These are phyloP conservation scores for Petaurus breviceps DNA, from an alignment of 2,113 vertebrate species.

Conservation along the genomic window DNA sequence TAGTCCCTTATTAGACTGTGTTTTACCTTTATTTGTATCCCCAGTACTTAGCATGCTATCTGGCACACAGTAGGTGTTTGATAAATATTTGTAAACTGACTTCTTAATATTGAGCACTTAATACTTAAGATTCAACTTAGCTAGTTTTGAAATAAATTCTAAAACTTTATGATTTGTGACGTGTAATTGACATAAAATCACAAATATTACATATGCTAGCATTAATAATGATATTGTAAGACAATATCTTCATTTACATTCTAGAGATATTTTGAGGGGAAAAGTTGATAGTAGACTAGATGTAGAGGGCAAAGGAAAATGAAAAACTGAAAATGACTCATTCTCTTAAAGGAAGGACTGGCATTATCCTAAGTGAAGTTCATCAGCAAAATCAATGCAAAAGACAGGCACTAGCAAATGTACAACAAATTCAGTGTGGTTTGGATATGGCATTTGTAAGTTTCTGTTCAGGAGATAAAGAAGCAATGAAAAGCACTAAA, in stretches of 20 bases:
- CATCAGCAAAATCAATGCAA: background rate
- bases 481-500: slow-evolving; percentile 41
- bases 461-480: slow-evolving; percentile 29
- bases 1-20: background rate
- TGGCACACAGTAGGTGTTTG: background rate
- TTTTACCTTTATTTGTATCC: background rate
- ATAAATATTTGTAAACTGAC: background rate
- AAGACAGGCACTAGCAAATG: background rate
- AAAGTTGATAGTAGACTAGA: background rate
- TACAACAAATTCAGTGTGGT: slow-evolving; percentile 39
- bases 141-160: background rate
- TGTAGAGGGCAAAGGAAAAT: background rate
- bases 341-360: background rate
- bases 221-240: background rate
- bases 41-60: background rate
- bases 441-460: slow-evolving; percentile 14
- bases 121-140: background rate
- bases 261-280: background rate
- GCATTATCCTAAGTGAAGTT: background rate
- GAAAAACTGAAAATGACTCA: background rate
- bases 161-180: background rate
- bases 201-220: background rate
- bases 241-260: background rate
- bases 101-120: background rate
- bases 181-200: background rate